phyloP scores from a whole-genome alignment of 2,797 vertebrate species.

The Tenualosa ilisha region DNA sequence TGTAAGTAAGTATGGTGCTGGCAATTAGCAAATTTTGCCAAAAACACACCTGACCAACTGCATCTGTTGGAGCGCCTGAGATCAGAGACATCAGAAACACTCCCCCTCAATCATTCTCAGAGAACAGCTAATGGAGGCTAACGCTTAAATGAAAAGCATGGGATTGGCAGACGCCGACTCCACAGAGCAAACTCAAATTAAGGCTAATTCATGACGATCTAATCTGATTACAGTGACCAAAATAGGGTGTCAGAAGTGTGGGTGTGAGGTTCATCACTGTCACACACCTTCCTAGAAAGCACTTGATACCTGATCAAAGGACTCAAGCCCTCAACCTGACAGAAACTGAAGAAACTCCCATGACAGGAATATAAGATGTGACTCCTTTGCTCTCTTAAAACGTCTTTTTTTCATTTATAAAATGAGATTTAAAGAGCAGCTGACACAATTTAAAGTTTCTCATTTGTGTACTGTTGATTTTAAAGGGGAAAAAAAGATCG shows the following conservation, averaged over 20 bases:
- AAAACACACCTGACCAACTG: neutral
- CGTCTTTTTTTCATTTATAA: too few species aligned
- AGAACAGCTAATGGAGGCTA: neutral
- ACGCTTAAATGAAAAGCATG: neutral
- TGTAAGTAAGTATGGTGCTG: neutral
- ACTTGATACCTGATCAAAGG: neutral
- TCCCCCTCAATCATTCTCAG: neutral
- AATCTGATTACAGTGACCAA: neutral
- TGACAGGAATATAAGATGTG: neutral
- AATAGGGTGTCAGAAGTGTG: neutral
- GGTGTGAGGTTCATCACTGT: neutral
- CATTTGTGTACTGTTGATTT: neutral
- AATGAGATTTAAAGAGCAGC: neutral
- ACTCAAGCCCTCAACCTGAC: neutral
- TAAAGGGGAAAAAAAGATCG: neutral
- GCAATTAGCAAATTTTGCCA: neutral
- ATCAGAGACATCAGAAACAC: neutral
- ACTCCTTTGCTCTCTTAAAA: too few species aligned
- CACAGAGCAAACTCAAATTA: constrained; percentile 2
- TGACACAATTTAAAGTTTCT: neutral
- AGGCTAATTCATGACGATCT: neutral
- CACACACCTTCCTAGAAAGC: neutral
- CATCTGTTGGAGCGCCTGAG: neutral
- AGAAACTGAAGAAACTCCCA: neutral
- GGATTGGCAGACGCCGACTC: neutral